A percentile compares a stretch with the other conserved stretches of the same genome.
Evolutionary conservation across 2,113 vertebrate species (phyloP).

Genomic region (Tachycineta bicolor): DNA sequence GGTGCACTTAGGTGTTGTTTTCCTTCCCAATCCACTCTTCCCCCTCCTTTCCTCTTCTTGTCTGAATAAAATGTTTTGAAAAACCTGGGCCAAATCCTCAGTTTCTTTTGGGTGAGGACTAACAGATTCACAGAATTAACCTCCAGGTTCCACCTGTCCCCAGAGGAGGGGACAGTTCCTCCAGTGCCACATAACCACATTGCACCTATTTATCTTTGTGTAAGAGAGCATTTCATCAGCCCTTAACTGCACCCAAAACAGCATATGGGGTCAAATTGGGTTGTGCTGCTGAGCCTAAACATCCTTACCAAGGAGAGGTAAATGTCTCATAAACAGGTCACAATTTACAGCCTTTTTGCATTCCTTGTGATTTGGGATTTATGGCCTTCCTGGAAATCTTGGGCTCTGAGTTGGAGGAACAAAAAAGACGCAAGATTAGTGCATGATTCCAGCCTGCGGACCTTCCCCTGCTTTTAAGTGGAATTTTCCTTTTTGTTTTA

Average conservation of each 20-base stretch:
- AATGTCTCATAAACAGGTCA: constrained; percentile 14
- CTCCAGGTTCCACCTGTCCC: background rate
- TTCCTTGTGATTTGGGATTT: constrained; percentile 2
- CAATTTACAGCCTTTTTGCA: background rate
- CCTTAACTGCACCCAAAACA: constrained; percentile 58
- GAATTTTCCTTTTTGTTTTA: background rate
- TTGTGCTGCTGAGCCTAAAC: constrained; percentile 34
- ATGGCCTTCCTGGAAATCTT: background rate
- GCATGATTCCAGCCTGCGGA: background rate
- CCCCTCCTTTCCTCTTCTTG: background rate
- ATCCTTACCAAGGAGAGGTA: background rate
- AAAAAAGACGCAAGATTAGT: background rate
- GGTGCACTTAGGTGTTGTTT: constrained; percentile 39
- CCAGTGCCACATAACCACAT: background rate
- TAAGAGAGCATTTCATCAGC: constrained; percentile 50
- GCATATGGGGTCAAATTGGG: constrained; percentile 18
- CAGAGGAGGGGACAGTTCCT: background rate
- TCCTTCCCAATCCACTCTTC: background rate
- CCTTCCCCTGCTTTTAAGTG: background rate
- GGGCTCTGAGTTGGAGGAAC: background rate
- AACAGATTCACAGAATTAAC: constrained; percentile 1
- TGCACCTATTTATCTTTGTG: constrained; percentile 28
- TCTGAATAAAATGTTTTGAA: background rate
- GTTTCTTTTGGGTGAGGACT: background rate
- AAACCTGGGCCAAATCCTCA: background rate